Evolutionary conservation across 2,113 vertebrate species (phyloP).

Genomic region (Xiphias gladius): DNA sequence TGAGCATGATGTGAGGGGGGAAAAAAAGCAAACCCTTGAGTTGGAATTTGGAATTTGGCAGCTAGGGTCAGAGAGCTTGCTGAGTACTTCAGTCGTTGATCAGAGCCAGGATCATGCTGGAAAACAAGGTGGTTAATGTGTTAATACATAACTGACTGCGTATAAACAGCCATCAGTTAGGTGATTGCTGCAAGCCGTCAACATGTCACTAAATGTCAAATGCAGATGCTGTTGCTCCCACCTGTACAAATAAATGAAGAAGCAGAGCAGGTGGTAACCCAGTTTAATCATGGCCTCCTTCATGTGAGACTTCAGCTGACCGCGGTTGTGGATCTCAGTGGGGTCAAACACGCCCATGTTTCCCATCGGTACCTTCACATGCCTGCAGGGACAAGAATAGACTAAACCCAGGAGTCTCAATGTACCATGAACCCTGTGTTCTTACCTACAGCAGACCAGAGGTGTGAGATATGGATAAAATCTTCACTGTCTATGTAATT

Average conservation of each 20-base stretch:
- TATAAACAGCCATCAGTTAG: too few species aligned
- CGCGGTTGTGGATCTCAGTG: conserved; percentile 98
- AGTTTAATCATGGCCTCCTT: conserved; percentile 99
- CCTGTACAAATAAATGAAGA: conserved; percentile 99
- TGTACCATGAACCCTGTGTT: not conserved
- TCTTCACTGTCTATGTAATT: too few species aligned
- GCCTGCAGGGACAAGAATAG: conserved; percentile 79
- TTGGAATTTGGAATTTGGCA: conserved; percentile 58
- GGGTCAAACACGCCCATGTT: conserved; percentile 99
- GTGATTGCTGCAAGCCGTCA: not conserved
- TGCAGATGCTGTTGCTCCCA: conserved; percentile 70
- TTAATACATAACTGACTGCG: not conserved
- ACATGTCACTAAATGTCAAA: not conserved
- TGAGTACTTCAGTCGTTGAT: conserved; percentile 93
- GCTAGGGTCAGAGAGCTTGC: conserved; percentile 18
- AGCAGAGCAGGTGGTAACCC: conserved; percentile 98
- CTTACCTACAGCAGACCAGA: not conserved
- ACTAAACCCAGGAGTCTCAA: not conserved
- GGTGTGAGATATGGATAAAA: not conserved
- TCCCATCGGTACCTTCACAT: conserved; percentile 94
- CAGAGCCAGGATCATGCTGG: conserved; percentile 98
- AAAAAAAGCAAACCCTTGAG: conserved; percentile 14
- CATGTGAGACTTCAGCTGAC: conserved; percentile 98
- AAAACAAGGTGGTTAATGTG: conserved; percentile 41
- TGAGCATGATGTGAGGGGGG: not conserved